A percentile compares a stretch with the other conserved stretches of the same genome.
phyloP scores from a whole-genome alignment of 2,797 vertebrate species.

The Spondyliosoma cantharus region DNA sequence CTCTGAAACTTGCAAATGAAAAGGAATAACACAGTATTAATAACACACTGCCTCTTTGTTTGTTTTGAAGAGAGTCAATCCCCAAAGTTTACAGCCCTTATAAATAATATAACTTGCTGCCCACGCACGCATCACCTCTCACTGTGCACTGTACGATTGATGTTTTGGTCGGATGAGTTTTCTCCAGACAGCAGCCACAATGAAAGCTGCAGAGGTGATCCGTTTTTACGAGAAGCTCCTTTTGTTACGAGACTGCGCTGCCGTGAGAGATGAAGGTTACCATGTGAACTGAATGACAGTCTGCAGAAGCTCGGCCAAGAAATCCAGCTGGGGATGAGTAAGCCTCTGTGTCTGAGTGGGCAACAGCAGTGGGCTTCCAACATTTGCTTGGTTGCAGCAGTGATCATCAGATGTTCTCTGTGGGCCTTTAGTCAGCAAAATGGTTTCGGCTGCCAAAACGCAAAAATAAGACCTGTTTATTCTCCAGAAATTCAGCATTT shows the following conservation, averaged over 20 bases:
- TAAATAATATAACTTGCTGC: conserved; percentile 30
- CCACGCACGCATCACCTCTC: conserved; percentile 12
- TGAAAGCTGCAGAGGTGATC: conserved; percentile 44
- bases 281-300: conserved; percentile 72
- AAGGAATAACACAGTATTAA: conserved; percentile 25
- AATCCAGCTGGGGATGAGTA: conserved; percentile 75
- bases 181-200: conserved; percentile 34
- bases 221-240: conserved; percentile 45
- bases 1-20: conserved; percentile 31
- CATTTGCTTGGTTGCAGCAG: conserved; percentile 70
- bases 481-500: conserved; percentile 25
- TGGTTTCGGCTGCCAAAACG: conserved; percentile 56
- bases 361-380: conserved; percentile 63
- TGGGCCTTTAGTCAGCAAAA: conserved; percentile 71
- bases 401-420: conserved; percentile 74
- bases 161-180: conserved; percentile 26
- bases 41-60: conserved; percentile 16
- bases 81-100: conserved; percentile 30
- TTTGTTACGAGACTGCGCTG: conserved; percentile 54
- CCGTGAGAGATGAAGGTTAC: conserved; percentile 61
- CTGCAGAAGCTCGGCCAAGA: conserved; percentile 59
- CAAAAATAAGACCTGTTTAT: conserved; percentile 57
- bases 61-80: conserved; percentile 15
- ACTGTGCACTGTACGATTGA: conserved; percentile 6
- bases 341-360: conserved; percentile 73